These are phyloP conservation scores for Proterorhinus semilunaris DNA, from an alignment of 2,113 vertebrate species.

Conservation along the genomic window DNA sequence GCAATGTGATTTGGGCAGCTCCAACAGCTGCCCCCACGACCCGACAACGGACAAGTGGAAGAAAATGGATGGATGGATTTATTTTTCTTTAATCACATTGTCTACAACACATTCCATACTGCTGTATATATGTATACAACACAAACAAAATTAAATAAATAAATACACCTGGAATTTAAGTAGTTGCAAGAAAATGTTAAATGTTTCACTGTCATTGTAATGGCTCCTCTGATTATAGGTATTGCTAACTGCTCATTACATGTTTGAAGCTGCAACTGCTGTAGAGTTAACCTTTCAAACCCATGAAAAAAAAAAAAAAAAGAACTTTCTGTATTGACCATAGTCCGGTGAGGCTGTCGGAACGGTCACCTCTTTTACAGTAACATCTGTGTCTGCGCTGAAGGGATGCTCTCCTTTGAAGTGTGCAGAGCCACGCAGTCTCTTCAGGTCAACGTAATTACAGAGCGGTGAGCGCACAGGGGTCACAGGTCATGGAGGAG, in stretches of 20 bases:
- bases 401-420: constrained; percentile 60
- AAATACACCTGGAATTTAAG: neutral
- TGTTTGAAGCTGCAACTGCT: neutral
- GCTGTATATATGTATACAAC: too few species aligned
- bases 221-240: neutral
- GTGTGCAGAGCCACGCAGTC: constrained; percentile 40
- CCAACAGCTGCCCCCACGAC: too few species aligned
- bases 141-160: too few species aligned
- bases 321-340: constrained; percentile 1
- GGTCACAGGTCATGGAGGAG: constrained; percentile 47
- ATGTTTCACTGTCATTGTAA: neutral
- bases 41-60: too few species aligned
- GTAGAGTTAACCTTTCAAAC: neutral
- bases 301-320: constrained; percentile 6
- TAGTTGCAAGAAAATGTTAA: neutral
- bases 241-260: neutral
- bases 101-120: too few species aligned
- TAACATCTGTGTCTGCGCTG: constrained; percentile 59
- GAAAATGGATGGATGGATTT: too few species aligned
- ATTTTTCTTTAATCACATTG: too few species aligned
- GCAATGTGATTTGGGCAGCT: too few species aligned
- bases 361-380: constrained; percentile 48
- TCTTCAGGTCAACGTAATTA: constrained; percentile 70
- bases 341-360: constrained; percentile 28
- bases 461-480: constrained; percentile 51